phyloP scores from a whole-genome alignment of 92 coral and sea anemone species.

The Parazoanthus atlanticus region DNA sequence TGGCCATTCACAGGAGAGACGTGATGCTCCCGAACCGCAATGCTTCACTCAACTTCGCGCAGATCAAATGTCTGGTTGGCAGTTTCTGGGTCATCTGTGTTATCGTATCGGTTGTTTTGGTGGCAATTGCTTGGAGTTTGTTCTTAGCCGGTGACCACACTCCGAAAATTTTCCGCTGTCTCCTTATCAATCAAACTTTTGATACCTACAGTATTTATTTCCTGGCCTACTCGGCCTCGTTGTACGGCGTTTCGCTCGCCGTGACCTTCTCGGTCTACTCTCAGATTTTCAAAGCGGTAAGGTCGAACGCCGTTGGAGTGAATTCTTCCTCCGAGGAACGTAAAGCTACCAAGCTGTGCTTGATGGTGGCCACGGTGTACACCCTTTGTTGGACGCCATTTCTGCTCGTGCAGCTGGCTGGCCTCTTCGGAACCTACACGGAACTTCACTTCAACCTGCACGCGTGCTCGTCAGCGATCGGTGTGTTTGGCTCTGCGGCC shows the following conservation, averaged over 20 bases:
- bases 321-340: slow-evolving; percentile 80
- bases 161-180: slow-evolving; percentile 91
- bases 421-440: slow-evolving; percentile 78
- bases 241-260: slow-evolving; percentile 76
- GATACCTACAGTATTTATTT: slow-evolving; percentile 78
- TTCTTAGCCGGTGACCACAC: slow-evolving; percentile 60
- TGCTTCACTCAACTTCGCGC: slow-evolving; percentile 69
- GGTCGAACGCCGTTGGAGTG: slow-evolving; percentile 60
- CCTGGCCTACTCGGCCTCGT: slow-evolving; percentile 75
- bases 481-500: slow-evolving; percentile 89
- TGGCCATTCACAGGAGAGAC: slow-evolving; percentile 86
- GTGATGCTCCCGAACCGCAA: slow-evolving; percentile 73
- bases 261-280: slow-evolving; percentile 65
- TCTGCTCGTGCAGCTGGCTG: slow-evolving; percentile 84
- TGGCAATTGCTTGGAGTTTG: slow-evolving; percentile 72
- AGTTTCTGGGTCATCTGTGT: slow-evolving; percentile 75
- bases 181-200: slow-evolving; percentile 68
- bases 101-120: slow-evolving; percentile 62
- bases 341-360: slow-evolving; percentile 79
- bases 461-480: slow-evolving; percentile 92
- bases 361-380: slow-evolving; percentile 81
- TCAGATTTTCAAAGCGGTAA: slow-evolving; percentile 51
- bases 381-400: slow-evolving; percentile 93
- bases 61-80: slow-evolving; percentile 64
- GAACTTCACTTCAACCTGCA: slow-evolving; percentile 91